Evolutionary conservation across 2,888 invertebrate species (phyloP), one percentile per base, ranked within the genome.

Genomic region (Drosophila suboccidentalis): DNA sequence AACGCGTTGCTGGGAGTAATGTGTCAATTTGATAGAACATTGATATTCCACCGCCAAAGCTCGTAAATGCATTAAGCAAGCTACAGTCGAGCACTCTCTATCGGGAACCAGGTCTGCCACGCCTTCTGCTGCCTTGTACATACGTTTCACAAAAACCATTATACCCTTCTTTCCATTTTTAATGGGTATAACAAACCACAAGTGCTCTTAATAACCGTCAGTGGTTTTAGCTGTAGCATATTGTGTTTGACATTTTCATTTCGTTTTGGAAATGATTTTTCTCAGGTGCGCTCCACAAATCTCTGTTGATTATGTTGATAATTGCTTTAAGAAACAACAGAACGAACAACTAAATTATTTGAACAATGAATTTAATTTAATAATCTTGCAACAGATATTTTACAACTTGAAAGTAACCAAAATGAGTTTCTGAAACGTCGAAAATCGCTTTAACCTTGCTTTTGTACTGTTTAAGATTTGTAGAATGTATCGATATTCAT

Each of bases 101-200:
- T 26, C 26, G 3, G 26, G 26, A 26, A 26, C 26, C 22, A 22
- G 4, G 22, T 22, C 22, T 22, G 3, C 22, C 4, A 22, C 22
- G 22, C 22, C 26, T 26, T 6, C 6, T 26, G 5, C 26, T 26
- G 5, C 26, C 26, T 26, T 26, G 22, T 22, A 22, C 5, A 26
- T 26, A 26, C 26, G 26, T 5, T 29, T 29, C 29, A 8, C 2
- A 29, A 29, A 29, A 29, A 29, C 29, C 29, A 29, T 29, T 8
- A 8, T 29, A 29, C 29, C 29, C 29, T 29, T 29, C 8, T 29
- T 29, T 8, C 8, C 29, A 8, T 1, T 29, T 8, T 75, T 65
- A 58, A 79, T 69, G 75, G 65, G 8, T 29, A 74, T 61, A 62
- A 10, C 64, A 57, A 69, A 62, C 64, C 69, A 55, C 68, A 65